Evolutionary conservation across 1,140 invertebrate species (phyloP).

Genomic region (Pteromalus puparum): DNA sequence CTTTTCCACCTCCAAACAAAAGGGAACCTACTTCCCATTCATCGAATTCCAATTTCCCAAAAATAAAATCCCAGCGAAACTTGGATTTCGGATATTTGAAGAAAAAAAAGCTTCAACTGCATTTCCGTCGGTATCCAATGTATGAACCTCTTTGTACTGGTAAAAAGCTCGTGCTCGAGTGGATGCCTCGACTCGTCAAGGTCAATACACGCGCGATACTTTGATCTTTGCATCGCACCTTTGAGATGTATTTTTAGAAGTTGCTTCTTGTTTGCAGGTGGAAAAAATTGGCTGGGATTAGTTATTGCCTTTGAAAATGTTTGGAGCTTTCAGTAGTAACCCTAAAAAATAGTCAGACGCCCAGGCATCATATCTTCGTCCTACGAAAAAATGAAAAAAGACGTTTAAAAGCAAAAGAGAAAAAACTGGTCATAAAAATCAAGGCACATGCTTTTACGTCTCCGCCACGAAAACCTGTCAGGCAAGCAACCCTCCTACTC

Average conservation of each 20-base stretch:
- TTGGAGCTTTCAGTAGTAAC: background rate
- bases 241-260: background rate
- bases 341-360: background rate
- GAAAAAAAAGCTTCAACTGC: background rate
- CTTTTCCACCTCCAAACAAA: too few species aligned
- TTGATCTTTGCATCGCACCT: background rate
- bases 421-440: background rate
- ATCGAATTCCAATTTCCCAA: too few species aligned
- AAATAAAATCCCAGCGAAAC: too few species aligned
- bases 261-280: background rate
- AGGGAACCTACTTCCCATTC: too few species aligned
- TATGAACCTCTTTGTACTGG: background rate
- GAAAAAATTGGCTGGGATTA: too few species aligned
- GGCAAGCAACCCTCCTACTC: background rate
- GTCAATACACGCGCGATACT: slow-evolving; percentile 9
- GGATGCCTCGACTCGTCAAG: background rate
- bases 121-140: background rate
- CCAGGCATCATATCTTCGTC: too few species aligned
- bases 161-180: slow-evolving; percentile 19
- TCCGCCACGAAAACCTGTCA: too few species aligned
- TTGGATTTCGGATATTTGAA: too few species aligned
- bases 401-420: too few species aligned
- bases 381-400: too few species aligned
- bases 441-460: too few species aligned
- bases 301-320: background rate